Percentiles rank a stretch among this genome's conserved stretches.
These are phyloP conservation scores for Fregata magnificens DNA, from an alignment of 2,113 vertebrate species.

Conservation along the genomic window DNA sequence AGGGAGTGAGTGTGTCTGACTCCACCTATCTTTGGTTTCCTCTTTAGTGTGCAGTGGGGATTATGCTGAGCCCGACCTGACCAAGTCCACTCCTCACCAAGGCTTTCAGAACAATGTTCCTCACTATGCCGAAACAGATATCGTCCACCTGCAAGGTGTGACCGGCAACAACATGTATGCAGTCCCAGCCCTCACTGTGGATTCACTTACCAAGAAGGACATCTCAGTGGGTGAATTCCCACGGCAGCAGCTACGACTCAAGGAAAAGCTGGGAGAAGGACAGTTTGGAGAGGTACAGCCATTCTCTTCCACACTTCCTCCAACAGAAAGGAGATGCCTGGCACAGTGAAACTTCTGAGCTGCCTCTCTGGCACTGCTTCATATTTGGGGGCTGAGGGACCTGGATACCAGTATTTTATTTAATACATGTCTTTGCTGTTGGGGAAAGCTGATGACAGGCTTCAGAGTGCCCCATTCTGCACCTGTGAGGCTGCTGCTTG, in stretches of 20 bases:
- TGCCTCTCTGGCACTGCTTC: not conserved
- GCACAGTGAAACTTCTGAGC: not conserved
- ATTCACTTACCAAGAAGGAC: slow-evolving; percentile 63
- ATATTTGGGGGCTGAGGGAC: not conserved
- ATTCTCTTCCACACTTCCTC: not conserved
- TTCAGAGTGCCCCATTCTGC: not conserved
- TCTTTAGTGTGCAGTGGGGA: slow-evolving; percentile 54
- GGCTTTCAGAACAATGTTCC: slow-evolving; percentile 60
- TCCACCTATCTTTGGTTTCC: not conserved
- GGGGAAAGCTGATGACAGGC: not conserved
- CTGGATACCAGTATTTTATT: not conserved
- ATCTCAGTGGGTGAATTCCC: slow-evolving; percentile 58
- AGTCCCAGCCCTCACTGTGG: slow-evolving; percentile 44
- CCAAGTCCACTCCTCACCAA: slow-evolving; percentile 66
- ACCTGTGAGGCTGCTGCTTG: not conserved
- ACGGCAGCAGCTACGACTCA: slow-evolving; percentile 56
- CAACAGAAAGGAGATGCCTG: not conserved
- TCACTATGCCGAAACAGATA: slow-evolving; percentile 39
- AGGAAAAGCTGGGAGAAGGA: slow-evolving; percentile 64
- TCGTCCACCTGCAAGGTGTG: slow-evolving; percentile 49
- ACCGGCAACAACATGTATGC: slow-evolving; percentile 64
- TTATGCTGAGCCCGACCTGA: slow-evolving; percentile 52
- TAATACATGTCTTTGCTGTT: not conserved
- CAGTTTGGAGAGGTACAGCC: slow-evolving; percentile 63
- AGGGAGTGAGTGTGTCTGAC: not conserved